Conservation (phyloP, 2,797 vertebrate species). For the Sebastes nivosus region DNA sequence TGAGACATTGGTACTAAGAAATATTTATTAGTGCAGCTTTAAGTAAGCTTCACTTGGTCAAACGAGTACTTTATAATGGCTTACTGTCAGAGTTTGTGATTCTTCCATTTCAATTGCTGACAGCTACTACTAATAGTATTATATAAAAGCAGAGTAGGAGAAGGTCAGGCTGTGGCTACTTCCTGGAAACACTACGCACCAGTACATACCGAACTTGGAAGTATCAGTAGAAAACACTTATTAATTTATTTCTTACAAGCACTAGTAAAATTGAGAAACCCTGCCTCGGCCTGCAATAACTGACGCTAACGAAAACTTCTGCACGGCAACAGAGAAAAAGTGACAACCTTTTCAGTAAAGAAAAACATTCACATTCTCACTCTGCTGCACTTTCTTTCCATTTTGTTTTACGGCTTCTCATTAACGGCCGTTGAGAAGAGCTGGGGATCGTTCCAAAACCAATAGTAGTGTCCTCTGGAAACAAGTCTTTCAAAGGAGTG, state of each 20-base stretch:
- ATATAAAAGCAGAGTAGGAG: neutral
- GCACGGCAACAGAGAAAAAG: neutral
- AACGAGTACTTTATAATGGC: neutral
- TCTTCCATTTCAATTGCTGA: neutral
- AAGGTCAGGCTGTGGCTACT: slow-evolving; percentile 6
- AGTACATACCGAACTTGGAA: neutral
- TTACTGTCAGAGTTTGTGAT: neutral
- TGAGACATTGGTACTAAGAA: neutral
- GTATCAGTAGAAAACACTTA: slow-evolving; percentile 4
- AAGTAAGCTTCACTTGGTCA: neutral
- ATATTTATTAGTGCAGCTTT: neutral
- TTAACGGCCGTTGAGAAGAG: neutral
- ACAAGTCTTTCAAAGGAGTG: slow-evolving; percentile 17
- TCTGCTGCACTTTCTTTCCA: neutral
- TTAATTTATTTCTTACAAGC: slow-evolving; percentile 15
- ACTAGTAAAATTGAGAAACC: neutral
- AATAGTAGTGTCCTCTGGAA: slow-evolving; percentile 33
- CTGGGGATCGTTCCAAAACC: slow-evolving; percentile 22
- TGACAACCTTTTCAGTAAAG: neutral
- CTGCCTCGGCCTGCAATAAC: neutral
- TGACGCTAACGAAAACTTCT: neutral
- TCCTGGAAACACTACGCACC: slow-evolving; percentile 6
- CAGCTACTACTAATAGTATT: neutral
- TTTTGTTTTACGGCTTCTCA: slow-evolving; percentile 16
- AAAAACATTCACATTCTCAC: neutral